Percentiles rank a stretch among this genome's conserved stretches.
These are phyloP conservation scores for Peromyscus eremicus DNA, from an alignment of 2,797 vertebrate species.

Conservation along the genomic window DNA sequence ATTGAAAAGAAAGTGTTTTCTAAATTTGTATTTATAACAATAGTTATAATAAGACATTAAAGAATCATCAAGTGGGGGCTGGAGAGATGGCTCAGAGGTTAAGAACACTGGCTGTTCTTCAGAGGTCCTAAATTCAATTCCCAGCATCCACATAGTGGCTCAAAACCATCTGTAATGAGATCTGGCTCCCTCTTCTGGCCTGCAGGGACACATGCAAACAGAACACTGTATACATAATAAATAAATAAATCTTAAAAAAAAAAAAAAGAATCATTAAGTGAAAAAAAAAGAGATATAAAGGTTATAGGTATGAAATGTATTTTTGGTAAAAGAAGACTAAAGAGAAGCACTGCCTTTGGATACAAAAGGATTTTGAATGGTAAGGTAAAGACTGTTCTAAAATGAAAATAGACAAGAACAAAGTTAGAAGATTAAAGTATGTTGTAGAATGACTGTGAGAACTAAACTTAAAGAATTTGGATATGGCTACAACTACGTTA, in stretches of 20 bases:
- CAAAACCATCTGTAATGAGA: too few species aligned
- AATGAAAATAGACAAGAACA: not conserved
- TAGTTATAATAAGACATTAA: not conserved
- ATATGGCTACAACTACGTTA: not conserved
- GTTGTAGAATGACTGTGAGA: not conserved
- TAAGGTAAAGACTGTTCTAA: not conserved
- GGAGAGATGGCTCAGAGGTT: too few species aligned
- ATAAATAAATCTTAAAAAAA: too few species aligned
- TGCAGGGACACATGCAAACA: too few species aligned
- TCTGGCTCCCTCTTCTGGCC: too few species aligned
- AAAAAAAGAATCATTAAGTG: too few species aligned
- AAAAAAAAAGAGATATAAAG: not conserved
- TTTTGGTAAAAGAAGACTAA: not conserved
- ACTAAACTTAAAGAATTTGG: not conserved
- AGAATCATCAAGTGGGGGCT: not conserved
- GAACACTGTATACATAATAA: too few species aligned
- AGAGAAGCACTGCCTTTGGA: not conserved
- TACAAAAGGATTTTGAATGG: not conserved
- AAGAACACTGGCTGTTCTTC: too few species aligned
- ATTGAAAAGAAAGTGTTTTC: constrained; percentile 1
- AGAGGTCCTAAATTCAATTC: too few species aligned
- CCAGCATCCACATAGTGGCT: too few species aligned
- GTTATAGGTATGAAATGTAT: not conserved
- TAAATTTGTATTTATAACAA: not conserved
- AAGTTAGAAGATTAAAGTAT: not conserved